Evolutionary conservation across 2,113 vertebrate species (phyloP), one percentile per base, ranked within the genome.

Genomic region (Lamprotornis superbus): DNA sequence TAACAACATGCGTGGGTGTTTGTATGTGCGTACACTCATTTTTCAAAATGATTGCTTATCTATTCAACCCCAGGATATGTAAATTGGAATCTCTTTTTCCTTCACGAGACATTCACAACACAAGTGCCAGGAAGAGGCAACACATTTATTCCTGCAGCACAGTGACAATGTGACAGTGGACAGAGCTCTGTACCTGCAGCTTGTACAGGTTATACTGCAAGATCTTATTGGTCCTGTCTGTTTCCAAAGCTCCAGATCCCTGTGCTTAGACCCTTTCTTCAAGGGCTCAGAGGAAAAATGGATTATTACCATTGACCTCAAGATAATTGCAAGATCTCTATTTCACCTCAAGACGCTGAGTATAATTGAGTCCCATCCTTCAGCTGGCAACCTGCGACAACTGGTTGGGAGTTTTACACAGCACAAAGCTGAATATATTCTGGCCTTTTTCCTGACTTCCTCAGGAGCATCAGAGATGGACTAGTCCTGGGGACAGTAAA

Each of bases 41-140:
- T 94, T 93, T 93, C 85, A 92, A 57, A 88, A 86, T 70, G 67
- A 94, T 83, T 86, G 78, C 75, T 77, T 80, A 76, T 90, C 79
- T 88, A 20, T 77, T 93, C 75, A 90, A n/a, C 14, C 13, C 18
- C 37, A 46, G 68, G 76, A 60, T 30, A 81, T 84, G 93, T 83
- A 96, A 95, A 89, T 87, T 12, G 60, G 55, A 67, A 44, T 59
- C n/a, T 83, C 37, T 77, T 79, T 86, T 81, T 67, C 68, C 35
- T 68, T 81, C 73, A 31, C 20, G 47, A 83, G 68, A n/a, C 53
- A 16, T 40, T 59, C 60, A 49, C 52, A 70, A 35, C 1, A 23
- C 30, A 80, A 77, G 68, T 31, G 50, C 59, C 55, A 73, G 55
- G 68, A 80, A 50, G 79, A 96, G 44, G 40, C 69, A 56, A 40